phyloP scores from a whole-genome alignment of 2,888 invertebrate genomes.

The Orchesella flavescens region DNA sequence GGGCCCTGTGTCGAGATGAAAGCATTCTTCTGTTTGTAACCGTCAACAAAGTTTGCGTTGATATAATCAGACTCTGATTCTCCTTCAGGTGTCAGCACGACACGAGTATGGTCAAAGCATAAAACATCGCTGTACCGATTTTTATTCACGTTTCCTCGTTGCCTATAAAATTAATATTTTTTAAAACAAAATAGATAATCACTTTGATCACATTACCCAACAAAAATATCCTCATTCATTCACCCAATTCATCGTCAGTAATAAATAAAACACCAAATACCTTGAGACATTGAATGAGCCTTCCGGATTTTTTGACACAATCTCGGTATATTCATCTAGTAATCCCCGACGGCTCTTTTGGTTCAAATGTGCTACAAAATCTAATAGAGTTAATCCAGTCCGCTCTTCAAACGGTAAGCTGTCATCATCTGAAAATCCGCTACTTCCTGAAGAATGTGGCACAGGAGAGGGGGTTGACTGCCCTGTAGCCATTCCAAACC shows the following conservation, averaged over 20 bases:
- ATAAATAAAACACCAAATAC: conserved; percentile 75
- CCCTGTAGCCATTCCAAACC: conserved; percentile 59
- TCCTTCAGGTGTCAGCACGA: conserved; percentile 86
- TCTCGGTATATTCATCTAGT: conserved; percentile 89
- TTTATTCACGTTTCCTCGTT: conserved; percentile 82
- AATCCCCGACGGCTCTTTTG: conserved; percentile 87
- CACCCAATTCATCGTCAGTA: too few species aligned
- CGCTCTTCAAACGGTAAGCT: conserved; percentile 78
- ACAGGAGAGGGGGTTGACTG: conserved; percentile 75
- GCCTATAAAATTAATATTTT: conserved; percentile 74
- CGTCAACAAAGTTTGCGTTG: conserved; percentile 98
- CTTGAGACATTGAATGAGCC: conserved; percentile 92
- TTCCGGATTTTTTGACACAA: conserved; percentile 86
- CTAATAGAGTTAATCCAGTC: conserved; percentile 80
- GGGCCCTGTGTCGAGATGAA: conserved; percentile 99
- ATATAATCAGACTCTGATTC: conserved; percentile 88
- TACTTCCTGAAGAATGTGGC: conserved; percentile 81
- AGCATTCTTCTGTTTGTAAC: conserved; percentile 97
- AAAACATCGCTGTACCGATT: conserved; percentile 91
- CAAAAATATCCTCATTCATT: too few species aligned
- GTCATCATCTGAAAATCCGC: conserved; percentile 93
- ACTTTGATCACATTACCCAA: too few species aligned
- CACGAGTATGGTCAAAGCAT: conserved; percentile 96
- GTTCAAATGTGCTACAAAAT: conserved; percentile 85
- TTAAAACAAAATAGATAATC: too few species aligned